Conservation (phyloP, 2,888 invertebrate genomes). For the Macaria liturata region DNA sequence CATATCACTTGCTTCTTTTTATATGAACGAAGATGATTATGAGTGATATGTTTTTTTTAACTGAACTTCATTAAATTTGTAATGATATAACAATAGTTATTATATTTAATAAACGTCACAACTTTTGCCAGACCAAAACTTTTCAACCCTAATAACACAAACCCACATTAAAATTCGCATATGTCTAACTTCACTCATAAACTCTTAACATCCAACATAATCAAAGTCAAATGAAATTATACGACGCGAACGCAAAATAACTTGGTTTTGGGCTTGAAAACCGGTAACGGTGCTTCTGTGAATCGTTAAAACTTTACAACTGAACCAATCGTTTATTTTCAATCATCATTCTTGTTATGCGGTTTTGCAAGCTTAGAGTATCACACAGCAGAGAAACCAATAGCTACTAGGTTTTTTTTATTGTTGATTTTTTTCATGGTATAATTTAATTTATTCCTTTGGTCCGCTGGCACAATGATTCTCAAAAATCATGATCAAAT, state of each 20-base stretch:
- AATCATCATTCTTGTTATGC: slow-evolving; percentile 18
- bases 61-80: too few species aligned
- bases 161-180: slow-evolving; percentile 8
- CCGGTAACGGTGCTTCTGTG: slow-evolving; percentile 11
- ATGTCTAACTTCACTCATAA: slow-evolving; percentile 17
- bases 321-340: slow-evolving; percentile 21
- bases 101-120: too few species aligned
- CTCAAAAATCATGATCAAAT: too few species aligned
- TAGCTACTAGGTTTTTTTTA: background rate
- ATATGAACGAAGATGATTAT: too few species aligned
- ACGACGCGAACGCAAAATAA: slow-evolving; percentile 14
- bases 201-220: slow-evolving; percentile 17
- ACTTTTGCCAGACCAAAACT: background rate
- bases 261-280: slow-evolving; percentile 14
- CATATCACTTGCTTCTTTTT: too few species aligned
- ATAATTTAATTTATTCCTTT: too few species aligned
- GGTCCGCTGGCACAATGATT: too few species aligned
- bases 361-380: background rate
- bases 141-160: slow-evolving; percentile 1
- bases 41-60: too few species aligned
- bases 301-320: slow-evolving; percentile 24
- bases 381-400: background rate
- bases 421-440: too few species aligned
- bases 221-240: slow-evolving; percentile 19
- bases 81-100: too few species aligned